A percentile compares a stretch with the other conserved stretches of the same genome.
These are phyloP conservation scores for Ernsta delagoae DNA, from an alignment of 2,888 invertebrate species.

Conservation along the genomic window DNA sequence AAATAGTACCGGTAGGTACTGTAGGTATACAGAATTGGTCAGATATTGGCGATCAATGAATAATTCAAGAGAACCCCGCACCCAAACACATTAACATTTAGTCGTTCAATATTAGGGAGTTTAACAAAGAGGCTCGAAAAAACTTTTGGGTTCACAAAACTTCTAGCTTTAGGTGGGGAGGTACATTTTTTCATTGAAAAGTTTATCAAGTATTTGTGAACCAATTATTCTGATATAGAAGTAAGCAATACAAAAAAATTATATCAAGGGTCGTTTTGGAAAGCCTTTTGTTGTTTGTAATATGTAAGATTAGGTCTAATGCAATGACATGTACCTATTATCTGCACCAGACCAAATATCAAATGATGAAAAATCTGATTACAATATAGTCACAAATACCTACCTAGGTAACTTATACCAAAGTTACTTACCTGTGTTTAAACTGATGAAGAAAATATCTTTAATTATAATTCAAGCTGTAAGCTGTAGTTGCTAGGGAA, in stretches of 20 bases:
- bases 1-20: too few species aligned
- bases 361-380: too few species aligned
- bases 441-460: too few species aligned
- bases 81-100: constrained; percentile 15
- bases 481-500: neutral
- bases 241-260: too few species aligned
- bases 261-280: too few species aligned
- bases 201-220: constrained; percentile 1
- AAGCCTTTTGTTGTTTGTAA: too few species aligned
- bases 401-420: too few species aligned
- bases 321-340: too few species aligned
- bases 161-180: neutral
- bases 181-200: neutral
- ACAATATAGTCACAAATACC: too few species aligned
- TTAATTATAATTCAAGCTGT: neutral
- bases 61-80: constrained; percentile 9
- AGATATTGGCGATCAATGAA: constrained; percentile 1
- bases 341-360: too few species aligned
- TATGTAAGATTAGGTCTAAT: too few species aligned
- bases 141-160: neutral
- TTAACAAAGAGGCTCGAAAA: neutral
- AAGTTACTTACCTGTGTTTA: too few species aligned
- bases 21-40: constrained; percentile 5
- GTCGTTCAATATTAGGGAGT: constrained; percentile 6
- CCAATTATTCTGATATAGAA: neutral